These are phyloP conservation scores for Micoletzkya japonica DNA, from an alignment of 2,888 invertebrate species.

Conservation along the genomic window DNA sequence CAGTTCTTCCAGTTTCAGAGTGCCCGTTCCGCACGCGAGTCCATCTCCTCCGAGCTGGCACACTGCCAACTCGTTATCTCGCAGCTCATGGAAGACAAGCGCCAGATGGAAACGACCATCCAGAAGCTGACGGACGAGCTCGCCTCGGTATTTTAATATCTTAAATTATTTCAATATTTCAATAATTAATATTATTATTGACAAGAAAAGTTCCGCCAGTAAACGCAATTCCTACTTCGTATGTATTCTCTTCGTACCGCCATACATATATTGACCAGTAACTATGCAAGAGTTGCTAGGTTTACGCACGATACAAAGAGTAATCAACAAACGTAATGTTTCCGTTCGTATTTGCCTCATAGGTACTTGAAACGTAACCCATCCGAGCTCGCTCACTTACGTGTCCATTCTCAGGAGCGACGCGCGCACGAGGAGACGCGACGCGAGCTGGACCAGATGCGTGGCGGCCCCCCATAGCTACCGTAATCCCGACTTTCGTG, in stretches of 20 bases:
- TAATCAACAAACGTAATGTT: too few relatives aligned
- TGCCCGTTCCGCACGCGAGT: constrained; percentile 30
- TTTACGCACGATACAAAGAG: too few relatives aligned
- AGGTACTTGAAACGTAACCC: too few relatives aligned
- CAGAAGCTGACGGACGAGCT: constrained; percentile 38
- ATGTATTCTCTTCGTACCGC: neutral
- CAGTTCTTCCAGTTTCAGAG: constrained; percentile 8
- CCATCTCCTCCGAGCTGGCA: constrained; percentile 33
- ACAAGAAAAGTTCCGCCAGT: too few relatives aligned
- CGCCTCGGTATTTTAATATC: constrained; percentile 30
- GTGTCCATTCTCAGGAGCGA: constrained; percentile 35
- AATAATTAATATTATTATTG: too few relatives aligned
- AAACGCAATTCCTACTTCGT: neutral
- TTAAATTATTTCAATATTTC: neutral
- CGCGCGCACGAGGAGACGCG: constrained; percentile 41
- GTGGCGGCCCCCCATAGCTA: neutral
- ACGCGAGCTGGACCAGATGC: constrained; percentile 33
- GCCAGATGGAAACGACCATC: constrained; percentile 37
- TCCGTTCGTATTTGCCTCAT: too few relatives aligned
- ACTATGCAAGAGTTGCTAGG: too few relatives aligned
- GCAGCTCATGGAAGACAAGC: constrained; percentile 40
- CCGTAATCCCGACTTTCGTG: too few relatives aligned
- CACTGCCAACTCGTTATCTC: constrained; percentile 39
- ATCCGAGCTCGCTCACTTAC: too few relatives aligned
- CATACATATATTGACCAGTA: too few relatives aligned